Base-by-base conservation (phyloP, 2,888 invertebrate genomes). In the Gastracanthus pulcherrimus region DNA sequence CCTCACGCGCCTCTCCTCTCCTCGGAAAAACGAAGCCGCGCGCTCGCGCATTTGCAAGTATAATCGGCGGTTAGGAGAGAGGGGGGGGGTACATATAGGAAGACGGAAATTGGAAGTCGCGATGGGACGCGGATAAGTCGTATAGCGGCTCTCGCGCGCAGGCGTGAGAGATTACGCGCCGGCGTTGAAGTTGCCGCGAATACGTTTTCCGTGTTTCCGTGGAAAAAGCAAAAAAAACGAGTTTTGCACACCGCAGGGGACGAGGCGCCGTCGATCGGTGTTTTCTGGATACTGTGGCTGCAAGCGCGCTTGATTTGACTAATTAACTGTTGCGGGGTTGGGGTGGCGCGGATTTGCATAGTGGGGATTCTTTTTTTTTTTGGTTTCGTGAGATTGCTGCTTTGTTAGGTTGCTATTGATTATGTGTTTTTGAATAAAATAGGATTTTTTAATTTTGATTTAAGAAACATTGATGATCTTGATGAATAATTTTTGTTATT, bases 81-180 rank as follows among this genome's bases (percentile, higher is more conserved):
- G 64, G 29, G 23, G 36, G 34, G 41, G 6, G 23, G 26, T 19
- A 29, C 41, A 16, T 19, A 31, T 38, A 60, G 58, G 62, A 76
- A 72, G 72, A 67, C 66, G 72, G 70, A 81, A 81, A 81, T 81
- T 77, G 81, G 72, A 81, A 81, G 72, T 69, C 55, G 67, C 80
- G 81, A 81, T 81, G 71, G 80, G 75, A 11, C 64, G 70, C 45
- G 80, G 80, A 80, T 80, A 80, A 74, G 74, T 58, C 55, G 31
- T 9, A n/a, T n/a, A n/a, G n/a, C 60, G 62, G 34, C n/a, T n/a
- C n/a, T n/a, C 31, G 19, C 23, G 60, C 29, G 9, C 66, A 51
- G 71, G 67, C 70, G 69, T 55, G 70, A 72, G 76, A 67, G 72
- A 81, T 77, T 80, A 58, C 58, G 72, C 29, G 55, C 71, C 7